Base-by-base conservation (phyloP, 1,140 invertebrate species). In the Lepidostoma basale region DNA sequence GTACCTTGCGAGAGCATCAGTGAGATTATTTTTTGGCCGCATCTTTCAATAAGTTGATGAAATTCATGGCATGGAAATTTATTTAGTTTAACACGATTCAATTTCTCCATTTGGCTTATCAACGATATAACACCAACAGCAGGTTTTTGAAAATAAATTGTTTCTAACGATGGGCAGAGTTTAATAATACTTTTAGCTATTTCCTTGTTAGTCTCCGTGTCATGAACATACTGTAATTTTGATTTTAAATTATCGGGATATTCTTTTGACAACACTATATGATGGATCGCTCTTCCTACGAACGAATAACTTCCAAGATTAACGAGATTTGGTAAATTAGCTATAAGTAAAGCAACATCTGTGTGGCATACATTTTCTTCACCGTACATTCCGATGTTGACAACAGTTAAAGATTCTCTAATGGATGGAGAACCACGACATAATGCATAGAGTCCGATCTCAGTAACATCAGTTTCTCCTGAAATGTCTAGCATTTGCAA, bases 341-440 rank as follows among this genome's bases (percentile, higher is more conserved):
- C 79, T 54, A 89, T 84, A 8, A 89, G 78, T 20, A 86, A 73
- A 1, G 87, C 85, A 2, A 88, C 81, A 45, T 87, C 85, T 9
- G 85, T 85, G 39, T 86, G 84, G 74, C 87, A 88, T 28, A 89
- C 82, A 70, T 87, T 85, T 75, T 85, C 84, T 74, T 88, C 88
- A 0, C 88, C 87, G 26, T 84, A 88, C 77, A 84, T 86, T 20
- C 88, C 88, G 67, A 89, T 86, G 67, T 88, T 86, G 12, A 89
- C 79, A 12, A 88, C 80, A 2, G 83, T 84, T 22, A 89, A 73
- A 22, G 79, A 83, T n/a, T 84, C 80, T 60, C 81, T 82, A 56
- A 81, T 78, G 18, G 80, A 77, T 9, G 78, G 77, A 22, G 80
- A 80, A 0, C 84, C 81, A n/a, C 74, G 78, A 9, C 84, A 74